Evolutionary conservation across 2,888 invertebrate genomes (phyloP), one percentile per base, ranked within the genome.

Genomic region (Acleris emargana): DNA sequence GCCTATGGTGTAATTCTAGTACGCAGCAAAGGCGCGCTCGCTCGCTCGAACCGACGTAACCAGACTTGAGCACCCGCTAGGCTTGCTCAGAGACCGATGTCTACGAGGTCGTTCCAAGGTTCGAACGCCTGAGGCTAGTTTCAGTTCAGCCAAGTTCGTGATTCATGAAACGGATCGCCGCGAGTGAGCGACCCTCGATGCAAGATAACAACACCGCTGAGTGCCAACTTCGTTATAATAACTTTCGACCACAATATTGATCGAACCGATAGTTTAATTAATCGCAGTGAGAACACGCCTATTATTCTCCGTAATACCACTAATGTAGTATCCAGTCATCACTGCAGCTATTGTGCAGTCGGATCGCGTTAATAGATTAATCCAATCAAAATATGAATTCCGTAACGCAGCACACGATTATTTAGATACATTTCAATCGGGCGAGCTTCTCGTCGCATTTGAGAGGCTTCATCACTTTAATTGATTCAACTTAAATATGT

Each of bases 321-420:
- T 66, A 69, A 68, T 68, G 60, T 64, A 69, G 68, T 68, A 61
- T 59, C 59, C 64, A 64, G 60, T 73, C 75, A 75, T 76, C 73
- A 70, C 76, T 78, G 75, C 72, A 76, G 76, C 78, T 77, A 79
- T 84, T 85, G 85, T 84, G 82, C 79, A 82, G 76, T 76, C 76
- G 73, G 82, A 86, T 87, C 83, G 86, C 82, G 86, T 86, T 91
- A 89, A 91, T 91, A 90, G 87, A 89, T 88, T 90, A 90, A 90
- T 90, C 88, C 90, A 88, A 91, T 91, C 89, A 89, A 89, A 88
- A 89, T 88, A 90, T 90, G 88, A 90, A 89, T 88, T 89, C 89
- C 85, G 78, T 84, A 82, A 83, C 84, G 84, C 79, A 79, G 81
- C 80, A 79, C 83, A 76, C 77, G 77, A 80, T 74, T 79, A 87